Evolutionary conservation across 2,113 vertebrate species (phyloP), one percentile per base, ranked within the genome.

Genomic region (Acanthochromis polyacanthus): DNA sequence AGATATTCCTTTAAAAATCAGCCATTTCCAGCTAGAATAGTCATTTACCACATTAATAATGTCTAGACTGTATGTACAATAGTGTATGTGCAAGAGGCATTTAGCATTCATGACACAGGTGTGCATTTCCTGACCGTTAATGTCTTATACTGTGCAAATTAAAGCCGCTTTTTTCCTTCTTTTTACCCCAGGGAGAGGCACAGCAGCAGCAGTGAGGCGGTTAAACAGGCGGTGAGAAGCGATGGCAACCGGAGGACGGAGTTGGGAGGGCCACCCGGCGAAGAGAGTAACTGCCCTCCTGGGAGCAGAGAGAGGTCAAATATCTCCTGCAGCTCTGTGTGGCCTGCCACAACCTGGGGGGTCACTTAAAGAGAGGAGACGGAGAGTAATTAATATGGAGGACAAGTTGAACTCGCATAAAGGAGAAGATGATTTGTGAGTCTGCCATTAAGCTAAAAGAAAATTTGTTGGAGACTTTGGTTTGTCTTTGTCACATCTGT

Each of bases 281-380:
- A 15, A 0, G 82, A 53, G 38, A 74, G 16, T 45, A 93, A 89
- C 59, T 58, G 80, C 52, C 91, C 92, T 73, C 77, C 87, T 45
- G 93, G 87, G 78, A 93, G 89, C 7, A 94, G 88, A 86, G 93
- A 91, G 76, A 88, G 88, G 73, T 93, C 88, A 75, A 95, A 95
- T 75, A 90, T 82, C 74, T 89, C 87, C 83, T 95, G 93, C 78
- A 95, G 92, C 83, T 91, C 81, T 20, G 81, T 85, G 57, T 93
- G 89, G 70, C 86, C 90, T 1, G 30, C 66, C 53, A 81, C 64
- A 30, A 43, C 25, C 85, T 83, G 81, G 45, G 92, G 88, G 75
- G 78, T 90, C 78, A 94, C 94, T 95, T 22, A 77, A 2, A 20
- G 23, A 75, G 58, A 69, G 56, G 69, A 60, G 46, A 75, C 1